Evolutionary conservation across 2,888 invertebrate genomes (phyloP).

Genomic region (Ischnus inquisitorius): DNA sequence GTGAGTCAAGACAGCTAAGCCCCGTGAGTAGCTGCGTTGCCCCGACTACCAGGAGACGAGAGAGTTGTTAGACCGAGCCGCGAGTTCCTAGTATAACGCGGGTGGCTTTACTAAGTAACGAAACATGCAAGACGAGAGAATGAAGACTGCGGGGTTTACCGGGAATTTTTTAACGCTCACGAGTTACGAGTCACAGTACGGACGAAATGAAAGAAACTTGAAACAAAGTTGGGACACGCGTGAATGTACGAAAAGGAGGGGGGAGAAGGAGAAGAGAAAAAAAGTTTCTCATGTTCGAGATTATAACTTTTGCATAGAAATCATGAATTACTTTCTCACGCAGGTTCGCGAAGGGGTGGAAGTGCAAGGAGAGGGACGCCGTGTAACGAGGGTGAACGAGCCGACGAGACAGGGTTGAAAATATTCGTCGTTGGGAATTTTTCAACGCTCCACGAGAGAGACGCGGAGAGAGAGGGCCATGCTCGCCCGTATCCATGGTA

Average conservation of each 20-base stretch:
- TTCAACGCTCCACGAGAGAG: constrained; percentile 45
- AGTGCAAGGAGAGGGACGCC: constrained; percentile 23
- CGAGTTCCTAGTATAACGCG: not conserved
- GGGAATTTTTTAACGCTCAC: not conserved
- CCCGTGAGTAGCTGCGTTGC: not conserved
- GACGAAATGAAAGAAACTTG: not conserved
- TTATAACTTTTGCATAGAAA: constrained; percentile 63
- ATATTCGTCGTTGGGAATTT: constrained; percentile 50
- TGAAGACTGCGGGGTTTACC: not conserved
- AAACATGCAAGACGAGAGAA: not conserved
- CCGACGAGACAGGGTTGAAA: constrained; percentile 50
- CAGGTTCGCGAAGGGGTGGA: constrained; percentile 27
- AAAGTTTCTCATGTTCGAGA: constrained; percentile 24
- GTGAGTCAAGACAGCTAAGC: constrained; percentile 19
- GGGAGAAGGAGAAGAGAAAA: not conserved
- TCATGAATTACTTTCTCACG: constrained; percentile 58
- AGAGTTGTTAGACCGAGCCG: not conserved
- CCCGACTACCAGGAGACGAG: not conserved
- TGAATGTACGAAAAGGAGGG: constrained; percentile 17
- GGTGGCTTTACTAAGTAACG: not conserved
- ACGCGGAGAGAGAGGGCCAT: constrained; percentile 6
- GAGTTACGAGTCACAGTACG: not conserved
- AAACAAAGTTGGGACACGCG: not conserved
- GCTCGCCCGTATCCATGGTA: constrained; percentile 72
- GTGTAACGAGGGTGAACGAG: constrained; percentile 59